phyloP scores from a whole-genome alignment of 2,113 vertebrate species.

The Bothrops jararaca region DNA sequence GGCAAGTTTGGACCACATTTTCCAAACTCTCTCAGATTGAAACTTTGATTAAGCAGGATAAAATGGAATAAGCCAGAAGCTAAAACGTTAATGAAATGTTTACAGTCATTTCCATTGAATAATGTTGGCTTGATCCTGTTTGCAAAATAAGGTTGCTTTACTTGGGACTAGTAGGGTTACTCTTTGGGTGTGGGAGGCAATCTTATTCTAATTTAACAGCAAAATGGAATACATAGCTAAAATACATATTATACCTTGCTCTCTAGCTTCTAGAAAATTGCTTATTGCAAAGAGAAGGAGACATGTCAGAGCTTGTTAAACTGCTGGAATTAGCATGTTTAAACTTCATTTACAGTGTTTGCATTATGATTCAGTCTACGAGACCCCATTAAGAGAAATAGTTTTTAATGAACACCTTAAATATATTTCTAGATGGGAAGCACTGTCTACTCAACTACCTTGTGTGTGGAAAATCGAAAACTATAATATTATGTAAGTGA shows the following conservation, averaged over 20 bases:
- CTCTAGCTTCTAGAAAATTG: constrained; percentile 55
- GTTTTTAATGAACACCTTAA: constrained; percentile 55
- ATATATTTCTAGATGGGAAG: constrained; percentile 24
- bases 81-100: constrained; percentile 64
- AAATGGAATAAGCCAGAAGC: constrained; percentile 43
- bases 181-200: constrained; percentile 60
- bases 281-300: constrained; percentile 44
- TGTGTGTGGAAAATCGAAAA: constrained; percentile 24
- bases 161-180: constrained; percentile 53
- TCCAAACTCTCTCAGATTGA: constrained; percentile 44
- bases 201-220: constrained; percentile 63
- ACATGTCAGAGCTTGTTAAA: constrained; percentile 42
- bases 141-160: constrained; percentile 65
- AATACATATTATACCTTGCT: constrained; percentile 52
- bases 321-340: constrained; percentile 57
- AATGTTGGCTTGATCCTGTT: constrained; percentile 61
- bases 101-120: constrained; percentile 43
- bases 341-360: constrained; percentile 53
- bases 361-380: constrained; percentile 42
- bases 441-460: background rate
- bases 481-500: constrained; percentile 35
- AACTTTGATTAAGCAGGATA: constrained; percentile 58
- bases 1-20: constrained; percentile 40
- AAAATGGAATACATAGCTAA: constrained; percentile 54
- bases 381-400: constrained; percentile 40